Conservation (phyloP, 1,140 invertebrate species). For the Cydia strobilella region DNA sequence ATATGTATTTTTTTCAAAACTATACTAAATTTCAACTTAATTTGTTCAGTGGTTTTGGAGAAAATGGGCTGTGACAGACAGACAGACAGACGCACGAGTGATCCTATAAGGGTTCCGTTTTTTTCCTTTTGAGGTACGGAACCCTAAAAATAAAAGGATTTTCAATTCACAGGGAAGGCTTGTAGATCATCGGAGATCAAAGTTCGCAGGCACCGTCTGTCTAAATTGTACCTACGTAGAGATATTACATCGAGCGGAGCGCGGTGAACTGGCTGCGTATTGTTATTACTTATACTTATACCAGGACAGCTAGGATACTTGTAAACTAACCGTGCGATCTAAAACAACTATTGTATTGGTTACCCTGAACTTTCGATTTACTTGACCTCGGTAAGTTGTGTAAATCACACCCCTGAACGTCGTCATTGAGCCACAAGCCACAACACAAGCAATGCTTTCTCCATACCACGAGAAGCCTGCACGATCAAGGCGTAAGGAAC, state of each 20-base stretch:
- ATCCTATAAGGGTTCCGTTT: no score
- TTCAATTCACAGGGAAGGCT: constrained; percentile 12
- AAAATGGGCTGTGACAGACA: no score
- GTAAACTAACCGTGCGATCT: not conserved
- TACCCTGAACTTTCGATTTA: not conserved
- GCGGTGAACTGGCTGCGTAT: constrained; percentile 14
- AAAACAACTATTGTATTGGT: not conserved
- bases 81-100: no score
- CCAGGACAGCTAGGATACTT: not conserved
- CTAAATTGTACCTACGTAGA: not conserved
- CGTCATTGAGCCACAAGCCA: constrained; percentile 19
- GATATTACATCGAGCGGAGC: not conserved
- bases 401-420: not conserved
- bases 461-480: constrained; percentile 24
- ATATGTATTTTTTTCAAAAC: no score
- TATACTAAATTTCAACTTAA: no score
- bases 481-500: constrained; percentile 14
- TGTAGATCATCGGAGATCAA: constrained; percentile 46
- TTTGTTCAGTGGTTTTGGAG: no score
- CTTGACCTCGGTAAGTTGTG: not conserved
- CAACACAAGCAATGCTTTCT: constrained; percentile 27
- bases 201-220: constrained; percentile 49
- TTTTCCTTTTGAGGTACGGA: no score
- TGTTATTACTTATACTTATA: not conserved
- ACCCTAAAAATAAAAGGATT: not conserved